phyloP scores from a whole-genome alignment of 2,888 invertebrate species.

The Cordilura impudica region DNA sequence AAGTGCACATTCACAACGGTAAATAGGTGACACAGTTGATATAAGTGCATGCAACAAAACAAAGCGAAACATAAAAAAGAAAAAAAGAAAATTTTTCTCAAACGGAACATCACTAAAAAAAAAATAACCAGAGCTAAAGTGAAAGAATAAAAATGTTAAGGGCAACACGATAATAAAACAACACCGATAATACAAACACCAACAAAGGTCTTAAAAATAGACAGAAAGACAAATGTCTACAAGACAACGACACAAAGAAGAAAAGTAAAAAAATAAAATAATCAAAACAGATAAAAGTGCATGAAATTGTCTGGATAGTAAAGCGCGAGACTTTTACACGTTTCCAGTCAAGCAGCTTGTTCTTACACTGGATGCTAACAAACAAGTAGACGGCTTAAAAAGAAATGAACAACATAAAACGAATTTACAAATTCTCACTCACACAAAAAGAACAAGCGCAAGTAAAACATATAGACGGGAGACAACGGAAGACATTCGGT shows the following conservation, averaged over 20 bases:
- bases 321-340: neutral
- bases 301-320: constrained; percentile 45
- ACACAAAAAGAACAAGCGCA: constrained; percentile 13
- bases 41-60: constrained; percentile 24
- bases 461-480: too few species aligned
- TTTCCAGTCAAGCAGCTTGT: neutral
- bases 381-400: constrained; percentile 44
- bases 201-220: constrained; percentile 33
- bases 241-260: constrained; percentile 22
- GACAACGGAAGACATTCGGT: constrained; percentile 36
- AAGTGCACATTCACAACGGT: constrained; percentile 48
- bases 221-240: constrained; percentile 54
- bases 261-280: constrained; percentile 11
- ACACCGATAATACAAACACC: constrained; percentile 3
- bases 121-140: constrained; percentile 8
- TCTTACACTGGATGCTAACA: constrained; percentile 5
- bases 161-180: constrained; percentile 16
- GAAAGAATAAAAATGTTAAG: constrained; percentile 24
- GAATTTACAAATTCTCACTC: constrained; percentile 21
- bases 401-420: constrained; percentile 19
- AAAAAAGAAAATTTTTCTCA: constrained; percentile 17
- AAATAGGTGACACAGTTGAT: constrained; percentile 41
- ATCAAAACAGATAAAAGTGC: constrained; percentile 48
- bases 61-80: neutral
- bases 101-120: constrained; percentile 14